Conservation (phyloP, 2,797 vertebrate genomes). For the Sphaeramia orbicularis region DNA sequence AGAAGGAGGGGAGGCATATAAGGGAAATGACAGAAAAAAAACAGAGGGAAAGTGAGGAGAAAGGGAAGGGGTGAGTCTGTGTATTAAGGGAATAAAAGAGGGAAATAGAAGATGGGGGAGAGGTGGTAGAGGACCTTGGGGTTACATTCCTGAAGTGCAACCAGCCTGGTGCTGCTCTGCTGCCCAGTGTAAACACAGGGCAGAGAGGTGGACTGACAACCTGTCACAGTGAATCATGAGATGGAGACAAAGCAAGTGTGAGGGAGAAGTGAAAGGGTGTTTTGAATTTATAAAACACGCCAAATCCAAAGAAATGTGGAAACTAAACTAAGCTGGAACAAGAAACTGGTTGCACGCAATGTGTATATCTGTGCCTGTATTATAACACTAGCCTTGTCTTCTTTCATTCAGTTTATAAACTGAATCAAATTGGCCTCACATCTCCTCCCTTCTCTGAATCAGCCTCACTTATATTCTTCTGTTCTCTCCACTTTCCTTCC, state of each 20-base stretch:
- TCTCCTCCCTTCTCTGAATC: not conserved
- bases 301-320: not conserved
- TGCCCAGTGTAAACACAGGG: slow-evolving; percentile 75
- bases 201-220: slow-evolving; percentile 63
- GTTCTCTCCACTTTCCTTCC: not conserved
- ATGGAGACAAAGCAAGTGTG: slow-evolving; percentile 15
- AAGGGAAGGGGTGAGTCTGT: slow-evolving; percentile 19
- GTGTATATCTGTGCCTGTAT: too few species aligned
- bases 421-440: not conserved
- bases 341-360: not conserved
- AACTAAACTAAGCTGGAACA: not conserved
- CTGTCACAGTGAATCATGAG: slow-evolving; percentile 62
- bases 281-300: not conserved
- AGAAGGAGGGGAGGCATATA: slow-evolving; percentile 18
- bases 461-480: not conserved
- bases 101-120: slow-evolving; percentile 30
- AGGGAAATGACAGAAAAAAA: slow-evolving; percentile 13
- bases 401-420: not conserved
- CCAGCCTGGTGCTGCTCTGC: slow-evolving; percentile 70
- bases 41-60: slow-evolving; percentile 27
- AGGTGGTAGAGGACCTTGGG: slow-evolving; percentile 46
- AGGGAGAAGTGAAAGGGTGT: slow-evolving; percentile 10
- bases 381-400: not conserved
- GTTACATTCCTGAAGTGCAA: slow-evolving; percentile 81
- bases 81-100: slow-evolving; percentile 32